Evolutionary conservation across 2,888 invertebrate genomes (phyloP), one percentile per base, ranked within the genome.

Genomic region (Dysmachus trigonus): DNA sequence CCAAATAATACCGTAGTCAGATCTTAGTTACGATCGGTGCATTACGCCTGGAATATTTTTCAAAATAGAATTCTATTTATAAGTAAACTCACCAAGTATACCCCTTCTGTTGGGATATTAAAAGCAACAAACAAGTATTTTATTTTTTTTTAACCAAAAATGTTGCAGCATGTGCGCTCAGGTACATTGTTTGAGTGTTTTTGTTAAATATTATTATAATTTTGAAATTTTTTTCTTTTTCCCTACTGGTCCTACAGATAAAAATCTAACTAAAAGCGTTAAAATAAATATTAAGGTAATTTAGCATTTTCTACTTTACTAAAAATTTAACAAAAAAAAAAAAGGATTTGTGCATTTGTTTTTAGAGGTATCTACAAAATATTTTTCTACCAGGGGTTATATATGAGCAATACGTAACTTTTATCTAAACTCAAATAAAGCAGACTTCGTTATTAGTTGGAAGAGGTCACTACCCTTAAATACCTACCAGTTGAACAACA

Each of bases 1-100:
- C 95, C 93, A 95, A 93, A 93, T 94, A 94, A 94, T 94, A 94
- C 94, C 95, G 95, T 95, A 95, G 95, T 95, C 95, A 95, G 93
- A 95, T 95, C 92, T 94, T 93, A 90, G 93, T 93, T 88, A 93
- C 93, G 74, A 93, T 93, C 88, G 93, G 93, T 89, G 93, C 93
- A 87, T 93, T 77, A 86, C 74, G 88, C 77, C 88, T 88, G 83
- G 35, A 83, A 83, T 72, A 41, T 81, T 73, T 8, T 30, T 62
- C 18, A 53, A 73, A 73, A 33, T 31, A 73, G 3, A n/a, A 31
- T 72, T 31, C 15, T 31, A 2, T 51, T 22, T 62, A 22, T 62
- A 22, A 62, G n/a, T 47, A 47, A 47, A 62, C 18, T 62, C 13
- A 27, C 3, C 27, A 62, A 62, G 0, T 10, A 62, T 7, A n/a